These are phyloP conservation scores for Lagodon rhomboides DNA, from an alignment of 2,797 vertebrate genomes.

Conservation along the genomic window DNA sequence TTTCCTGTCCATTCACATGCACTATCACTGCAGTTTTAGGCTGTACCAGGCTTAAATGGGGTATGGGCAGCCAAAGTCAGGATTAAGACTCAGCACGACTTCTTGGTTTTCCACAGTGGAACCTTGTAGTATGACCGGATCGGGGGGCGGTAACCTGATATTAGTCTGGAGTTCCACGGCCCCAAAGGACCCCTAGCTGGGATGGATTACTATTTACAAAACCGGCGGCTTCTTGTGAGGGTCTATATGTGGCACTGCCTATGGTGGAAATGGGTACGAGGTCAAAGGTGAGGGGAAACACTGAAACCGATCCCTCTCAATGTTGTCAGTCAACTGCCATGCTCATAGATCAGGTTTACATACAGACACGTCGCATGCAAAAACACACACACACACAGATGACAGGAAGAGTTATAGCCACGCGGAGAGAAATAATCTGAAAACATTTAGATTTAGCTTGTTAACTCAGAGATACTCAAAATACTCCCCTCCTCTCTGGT, in stretches of 20 bases:
- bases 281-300: conserved; percentile 74
- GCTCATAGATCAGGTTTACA: conserved; percentile 31
- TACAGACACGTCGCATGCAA: conserved; percentile 11
- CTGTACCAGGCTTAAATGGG: conserved; percentile 22
- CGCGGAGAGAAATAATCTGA: not conserved
- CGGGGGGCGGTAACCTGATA: conserved; percentile 5
- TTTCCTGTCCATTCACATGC: conserved; percentile 47
- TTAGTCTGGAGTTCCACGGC: conserved; percentile 28
- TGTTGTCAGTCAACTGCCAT: conserved; percentile 41
- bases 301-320: conserved; percentile 60
- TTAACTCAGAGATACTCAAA: conserved; percentile 17
- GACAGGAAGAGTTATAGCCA: not conserved
- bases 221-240: conserved; percentile 48
- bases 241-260: conserved; percentile 72
- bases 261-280: conserved; percentile 57
- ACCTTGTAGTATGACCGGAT: conserved; percentile 4
- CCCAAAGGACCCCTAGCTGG: conserved; percentile 29
- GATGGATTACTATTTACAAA: conserved; percentile 42
- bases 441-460: not conserved
- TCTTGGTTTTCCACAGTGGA: conserved; percentile 31
- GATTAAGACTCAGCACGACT: conserved; percentile 22
- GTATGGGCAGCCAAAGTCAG: conserved; percentile 11
- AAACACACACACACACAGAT: conserved; percentile 37
- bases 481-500: not conserved
- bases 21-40: conserved; percentile 49